These are phyloP conservation scores for Ariolimax columbianus DNA, from an alignment of 2,888 invertebrate genomes.

Conservation along the genomic window DNA sequence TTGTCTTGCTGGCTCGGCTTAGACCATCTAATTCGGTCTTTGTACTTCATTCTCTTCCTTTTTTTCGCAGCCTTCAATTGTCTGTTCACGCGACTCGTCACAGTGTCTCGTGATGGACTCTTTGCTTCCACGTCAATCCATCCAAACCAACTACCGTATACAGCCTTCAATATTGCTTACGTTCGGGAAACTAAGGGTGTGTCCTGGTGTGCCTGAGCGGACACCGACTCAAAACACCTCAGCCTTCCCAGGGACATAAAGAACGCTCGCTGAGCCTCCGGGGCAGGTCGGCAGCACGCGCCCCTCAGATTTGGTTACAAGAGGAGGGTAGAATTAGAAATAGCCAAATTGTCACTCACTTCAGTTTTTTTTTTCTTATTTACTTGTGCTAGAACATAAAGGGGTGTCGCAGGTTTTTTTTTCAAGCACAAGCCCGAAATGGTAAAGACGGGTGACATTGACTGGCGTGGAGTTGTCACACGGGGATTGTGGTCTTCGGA, in stretches of 20 bases:
- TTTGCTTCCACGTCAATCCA: neutral
- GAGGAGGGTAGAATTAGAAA: constrained; percentile 25
- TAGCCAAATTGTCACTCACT: constrained; percentile 2
- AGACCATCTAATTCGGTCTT: neutral
- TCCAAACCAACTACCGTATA: neutral
- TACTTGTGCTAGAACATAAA: neutral
- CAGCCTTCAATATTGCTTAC: neutral
- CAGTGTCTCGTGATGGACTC: neutral
- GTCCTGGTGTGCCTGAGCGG: neutral
- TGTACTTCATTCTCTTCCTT: too few species aligned
- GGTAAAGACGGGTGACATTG: constrained; percentile 1
- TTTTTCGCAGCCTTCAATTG: too few species aligned
- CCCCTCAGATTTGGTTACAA: neutral
- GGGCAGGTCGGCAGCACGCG: constrained; percentile 15
- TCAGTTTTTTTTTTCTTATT: neutral
- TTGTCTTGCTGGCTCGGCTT: neutral
- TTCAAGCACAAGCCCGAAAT: too few species aligned
- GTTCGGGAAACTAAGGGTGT: neutral
- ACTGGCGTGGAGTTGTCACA: constrained; percentile 15
- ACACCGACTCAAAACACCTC: constrained; percentile 12
- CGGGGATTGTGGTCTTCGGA: neutral
- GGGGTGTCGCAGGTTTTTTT: too few species aligned
- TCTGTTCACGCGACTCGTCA: neutral
- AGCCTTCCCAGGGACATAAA: constrained; percentile 5
- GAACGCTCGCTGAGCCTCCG: constrained; percentile 2